These are phyloP conservation scores for Pantala flavescens DNA, from an alignment of 1,140 invertebrate species.

Conservation along the genomic window DNA sequence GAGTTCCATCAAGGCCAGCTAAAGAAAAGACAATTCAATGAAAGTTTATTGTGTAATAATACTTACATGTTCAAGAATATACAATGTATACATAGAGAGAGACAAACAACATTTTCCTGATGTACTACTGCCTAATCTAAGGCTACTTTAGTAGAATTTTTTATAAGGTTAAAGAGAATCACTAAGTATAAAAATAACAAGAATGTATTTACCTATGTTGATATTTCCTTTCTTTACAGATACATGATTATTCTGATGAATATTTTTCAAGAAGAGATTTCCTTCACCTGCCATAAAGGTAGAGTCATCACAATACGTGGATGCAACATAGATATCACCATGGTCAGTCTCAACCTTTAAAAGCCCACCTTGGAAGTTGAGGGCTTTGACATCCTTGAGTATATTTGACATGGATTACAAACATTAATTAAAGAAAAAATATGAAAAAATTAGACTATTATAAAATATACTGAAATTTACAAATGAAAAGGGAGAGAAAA, in stretches of 20 bases:
- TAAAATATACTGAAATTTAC: too few species aligned
- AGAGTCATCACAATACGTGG: not conserved
- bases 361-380: not conserved
- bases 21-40: not conserved
- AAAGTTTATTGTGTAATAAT: too few species aligned
- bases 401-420: too few species aligned
- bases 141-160: too few species aligned
- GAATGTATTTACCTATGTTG: not conserved
- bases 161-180: not conserved
- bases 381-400: not conserved
- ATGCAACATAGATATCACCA: not conserved
- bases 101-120: not conserved
- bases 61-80: not conserved
- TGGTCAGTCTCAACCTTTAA: not conserved
- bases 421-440: not conserved
- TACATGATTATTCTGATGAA: not conserved
- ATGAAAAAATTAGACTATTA: not conserved
- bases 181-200: not conserved
- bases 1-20: not conserved
- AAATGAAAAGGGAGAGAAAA: too few species aligned
- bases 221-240: not conserved
- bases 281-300: not conserved
- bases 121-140: not conserved
- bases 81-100: not conserved
- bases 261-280: not conserved